Conservation (phyloP, 2,888 invertebrate species). For the Drosophila bunnanda region DNA sequence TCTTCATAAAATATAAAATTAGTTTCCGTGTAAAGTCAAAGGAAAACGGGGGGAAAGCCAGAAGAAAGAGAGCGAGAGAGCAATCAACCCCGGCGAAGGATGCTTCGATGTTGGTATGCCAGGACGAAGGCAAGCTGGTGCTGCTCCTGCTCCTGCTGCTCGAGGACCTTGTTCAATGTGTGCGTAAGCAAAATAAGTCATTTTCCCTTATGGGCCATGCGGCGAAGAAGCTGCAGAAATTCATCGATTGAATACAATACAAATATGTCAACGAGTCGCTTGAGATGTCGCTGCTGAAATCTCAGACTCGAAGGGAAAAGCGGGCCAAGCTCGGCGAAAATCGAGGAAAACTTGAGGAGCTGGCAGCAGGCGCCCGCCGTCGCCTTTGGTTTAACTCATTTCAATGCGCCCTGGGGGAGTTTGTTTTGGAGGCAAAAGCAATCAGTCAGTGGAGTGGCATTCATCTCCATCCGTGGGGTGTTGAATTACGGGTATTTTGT, state of each 20-base stretch:
- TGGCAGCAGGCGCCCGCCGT: not conserved
- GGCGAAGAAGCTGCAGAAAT: conserved; percentile 66
- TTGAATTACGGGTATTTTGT: conserved; percentile 80
- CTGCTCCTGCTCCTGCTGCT: conserved; percentile 23
- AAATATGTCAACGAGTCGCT: conserved; percentile 81
- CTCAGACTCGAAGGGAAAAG: conserved; percentile 54
- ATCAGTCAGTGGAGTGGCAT: conserved; percentile 77
- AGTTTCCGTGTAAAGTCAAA: conserved; percentile 14
- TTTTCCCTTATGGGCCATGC: conserved; percentile 72
- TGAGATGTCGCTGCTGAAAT: conserved; percentile 74
- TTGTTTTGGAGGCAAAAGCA: conserved; percentile 68
- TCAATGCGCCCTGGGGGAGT: conserved; percentile 68
- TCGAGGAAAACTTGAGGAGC: conserved; percentile 28
- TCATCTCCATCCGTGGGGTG: conserved; percentile 65
- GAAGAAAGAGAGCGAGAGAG: conserved; percentile 27
- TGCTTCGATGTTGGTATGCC: conserved; percentile 16
- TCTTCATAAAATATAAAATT: conserved; percentile 3
- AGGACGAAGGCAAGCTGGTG: conserved; percentile 27
- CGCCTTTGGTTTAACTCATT: conserved; percentile 68
- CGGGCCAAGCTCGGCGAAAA: conserved; percentile 27
- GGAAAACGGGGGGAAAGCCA: not conserved
- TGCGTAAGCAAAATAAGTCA: conserved; percentile 81
- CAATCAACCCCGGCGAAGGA: conserved; percentile 59
- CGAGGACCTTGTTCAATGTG: conserved; percentile 64
- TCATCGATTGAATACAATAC: conserved; percentile 81